Evolutionary conservation across 1,140 invertebrate species (phyloP).

Genomic region (Drosophila athabasca): DNA sequence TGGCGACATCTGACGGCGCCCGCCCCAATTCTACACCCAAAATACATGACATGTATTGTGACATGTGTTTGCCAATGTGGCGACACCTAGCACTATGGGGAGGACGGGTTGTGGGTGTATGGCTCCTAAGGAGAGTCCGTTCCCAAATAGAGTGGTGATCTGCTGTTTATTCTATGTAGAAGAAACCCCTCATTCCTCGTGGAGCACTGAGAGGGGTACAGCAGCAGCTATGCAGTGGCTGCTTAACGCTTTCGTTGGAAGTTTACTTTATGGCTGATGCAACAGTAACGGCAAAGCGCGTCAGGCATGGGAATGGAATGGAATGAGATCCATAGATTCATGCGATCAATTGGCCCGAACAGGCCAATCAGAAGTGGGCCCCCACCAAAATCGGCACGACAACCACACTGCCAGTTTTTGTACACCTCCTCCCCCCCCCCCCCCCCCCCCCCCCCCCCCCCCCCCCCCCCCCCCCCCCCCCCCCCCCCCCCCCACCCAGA

Average conservation of each 20-base stretch:
- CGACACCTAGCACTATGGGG: too few species aligned
- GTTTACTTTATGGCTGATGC: conserved; percentile 57
- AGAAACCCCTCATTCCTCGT: too few species aligned
- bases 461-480: background rate
- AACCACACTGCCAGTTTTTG: conserved; percentile 16
- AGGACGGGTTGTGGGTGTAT: too few species aligned
- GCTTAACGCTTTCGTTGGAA: background rate
- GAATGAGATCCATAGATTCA: conserved; percentile 45
- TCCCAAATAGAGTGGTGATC: too few species aligned
- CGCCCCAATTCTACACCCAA: too few species aligned
- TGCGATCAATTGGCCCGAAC: conserved; percentile 44
- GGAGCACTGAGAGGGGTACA: too few species aligned
- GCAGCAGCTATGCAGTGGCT: background rate
- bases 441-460: background rate
- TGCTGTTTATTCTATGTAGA: too few species aligned
- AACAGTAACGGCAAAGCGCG: conserved; percentile 45
- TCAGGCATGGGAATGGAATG: conserved; percentile 37
- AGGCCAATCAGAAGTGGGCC: conserved; percentile 37
- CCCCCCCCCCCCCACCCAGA: conserved; percentile 6
- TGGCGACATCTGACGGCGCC: too few species aligned
- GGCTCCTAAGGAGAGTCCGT: too few species aligned
- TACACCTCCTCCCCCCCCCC: background rate
- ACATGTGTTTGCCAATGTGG: too few species aligned
- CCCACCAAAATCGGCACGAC: conserved; percentile 42
- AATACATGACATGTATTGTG: too few species aligned